Evolutionary conservation across 2,888 invertebrate genomes (phyloP).

Genomic region (Oscheius sp.): DNA sequence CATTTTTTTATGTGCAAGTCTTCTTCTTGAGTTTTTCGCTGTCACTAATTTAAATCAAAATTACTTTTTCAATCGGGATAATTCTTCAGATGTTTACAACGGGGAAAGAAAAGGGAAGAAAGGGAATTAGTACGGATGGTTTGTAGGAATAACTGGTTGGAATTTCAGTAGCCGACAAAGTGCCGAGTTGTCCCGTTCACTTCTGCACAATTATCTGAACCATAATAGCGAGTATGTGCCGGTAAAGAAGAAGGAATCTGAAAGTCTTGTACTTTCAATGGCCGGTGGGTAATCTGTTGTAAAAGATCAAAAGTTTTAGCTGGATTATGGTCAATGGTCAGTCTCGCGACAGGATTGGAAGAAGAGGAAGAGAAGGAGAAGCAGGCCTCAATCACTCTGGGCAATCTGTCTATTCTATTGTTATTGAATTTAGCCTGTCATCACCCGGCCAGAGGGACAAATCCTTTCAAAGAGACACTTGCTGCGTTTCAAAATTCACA

Average conservation of each 20-base stretch:
- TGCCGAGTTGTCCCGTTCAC: conserved; percentile 70
- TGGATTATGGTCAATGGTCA: conserved; percentile 68
- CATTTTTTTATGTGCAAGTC: too few relatives aligned
- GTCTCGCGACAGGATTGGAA: conserved; percentile 53
- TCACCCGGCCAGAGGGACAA: conserved; percentile 72
- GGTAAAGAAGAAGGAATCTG: conserved; percentile 75
- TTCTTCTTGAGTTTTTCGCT: too few relatives aligned
- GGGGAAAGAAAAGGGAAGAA: too few relatives aligned
- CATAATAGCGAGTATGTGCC: conserved; percentile 64
- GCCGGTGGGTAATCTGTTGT: conserved; percentile 73
- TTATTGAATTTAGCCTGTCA: conserved; percentile 81
- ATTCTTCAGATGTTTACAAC: too few relatives aligned
- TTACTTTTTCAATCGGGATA: too few relatives aligned
- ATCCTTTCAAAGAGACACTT: conserved; percentile 86
- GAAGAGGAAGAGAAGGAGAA: conserved; percentile 37
- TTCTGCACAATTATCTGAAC: conserved; percentile 72
- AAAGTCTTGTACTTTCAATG: conserved; percentile 85
- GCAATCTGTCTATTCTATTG: conserved; percentile 88
- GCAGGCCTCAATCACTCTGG: conserved; percentile 75
- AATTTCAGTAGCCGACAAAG: conserved; percentile 69
- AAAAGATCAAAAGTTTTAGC: conserved; percentile 46
- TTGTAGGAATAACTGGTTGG: too few relatives aligned
- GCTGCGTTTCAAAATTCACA: conserved; percentile 84
- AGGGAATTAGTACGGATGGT: too few relatives aligned
- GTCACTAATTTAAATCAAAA: too few relatives aligned